Base-by-base conservation (phyloP, 92 coral and sea anemone genomes). In the Phymanthus crucifer region DNA sequence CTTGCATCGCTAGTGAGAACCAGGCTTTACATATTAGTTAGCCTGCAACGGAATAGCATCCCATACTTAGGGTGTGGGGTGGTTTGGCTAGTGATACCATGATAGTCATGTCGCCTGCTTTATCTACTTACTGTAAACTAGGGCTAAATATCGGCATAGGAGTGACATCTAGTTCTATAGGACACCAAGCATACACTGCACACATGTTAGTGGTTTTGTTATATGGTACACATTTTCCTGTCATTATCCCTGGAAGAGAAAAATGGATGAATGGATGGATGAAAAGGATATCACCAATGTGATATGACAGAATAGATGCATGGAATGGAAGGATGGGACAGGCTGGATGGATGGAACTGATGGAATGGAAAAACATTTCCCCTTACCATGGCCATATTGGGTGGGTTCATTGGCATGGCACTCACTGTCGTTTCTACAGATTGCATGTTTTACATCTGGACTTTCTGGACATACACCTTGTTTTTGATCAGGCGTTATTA, bases 111-210 rank as follows among this genome's bases (percentile, higher is more conserved):
- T n/a, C n/a, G n/a, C n/a, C n/a, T n/a, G n/a, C n/a, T n/a, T n/a
- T 18, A 10, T 6, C 33, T 10, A 71, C 83, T 74, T 71, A 88
- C 98, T 80, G 79, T 67, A 93, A 81, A n/a, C 74, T 83, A 72
- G 74, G 87, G 27, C 91, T 94, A 66, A 82, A 82, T 36, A 34
- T 50, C 21, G 91, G 96, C 99, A 95, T 95, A 32, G 99, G 99
- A 45, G 90, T 83, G 14, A 67, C 47, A 71, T 95, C 99, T 34
- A 78, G 76, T 76, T 95, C 99, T 29, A 95, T 91, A 50, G 99
- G 99, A 61, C 99, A 95, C 99, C 99, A 95, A 27, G 99, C 85
- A 64, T 88, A 95, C 32, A 95, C 88, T 74, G 90, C 88, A 85
- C 99, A 95, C n/a, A 88, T 91, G 6, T 85, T 72, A 13, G 27